Base-by-base conservation (phyloP, 37 sponge, comb jelly and placozoan genomes). In the Ianthella basta region DNA sequence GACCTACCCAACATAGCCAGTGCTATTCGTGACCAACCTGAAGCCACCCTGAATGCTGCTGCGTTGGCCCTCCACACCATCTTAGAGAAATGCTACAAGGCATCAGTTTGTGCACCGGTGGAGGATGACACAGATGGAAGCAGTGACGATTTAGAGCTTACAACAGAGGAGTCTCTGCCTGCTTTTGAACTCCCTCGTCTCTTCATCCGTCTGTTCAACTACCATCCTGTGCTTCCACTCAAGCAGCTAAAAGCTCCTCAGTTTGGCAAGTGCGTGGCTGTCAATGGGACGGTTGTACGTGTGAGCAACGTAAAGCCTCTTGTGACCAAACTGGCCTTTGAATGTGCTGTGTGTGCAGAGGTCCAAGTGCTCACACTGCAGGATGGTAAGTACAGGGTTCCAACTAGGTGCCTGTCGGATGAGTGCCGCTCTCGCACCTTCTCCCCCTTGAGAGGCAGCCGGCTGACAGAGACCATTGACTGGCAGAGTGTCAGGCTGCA, bases 281-380 rank as follows among this genome's bases (percentile, higher is more conserved):
- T 98, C 18, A 81, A 85, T 34, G 99, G 99, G 39, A 96, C 97
- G 2, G 99, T 95, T 32, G 95, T 96, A 66, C 83, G 95, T 25
- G 94, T 94, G 27, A 88, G 97, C 65, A 95, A 95, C 61, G 81
- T 96, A 50, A 94, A 90, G 64, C 99, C 99, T 21, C 87, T 94
- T 36, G 97, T 96, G 23, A 91, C 95, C 77, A 87, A 66, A 59
- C 63, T 98, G 83, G 93, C 91, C 21, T 98, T 98, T 86, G 61
- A 87, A 12, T 98, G 99, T 70, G 39, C 75, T 39, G 75, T 79
- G 29, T 98, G 99, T 74, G 75, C 65, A 23, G 86, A 59, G 4
- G 68, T 80, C 0, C 91, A 90, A 56, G 88, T 86, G 53, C 72
- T 93, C 0, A 35, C 78, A 8, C 86, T 97, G 29, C 80, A 82